Base-by-base conservation (phyloP, 2,113 vertebrate genomes). In the Isurus oxyrinchus region DNA sequence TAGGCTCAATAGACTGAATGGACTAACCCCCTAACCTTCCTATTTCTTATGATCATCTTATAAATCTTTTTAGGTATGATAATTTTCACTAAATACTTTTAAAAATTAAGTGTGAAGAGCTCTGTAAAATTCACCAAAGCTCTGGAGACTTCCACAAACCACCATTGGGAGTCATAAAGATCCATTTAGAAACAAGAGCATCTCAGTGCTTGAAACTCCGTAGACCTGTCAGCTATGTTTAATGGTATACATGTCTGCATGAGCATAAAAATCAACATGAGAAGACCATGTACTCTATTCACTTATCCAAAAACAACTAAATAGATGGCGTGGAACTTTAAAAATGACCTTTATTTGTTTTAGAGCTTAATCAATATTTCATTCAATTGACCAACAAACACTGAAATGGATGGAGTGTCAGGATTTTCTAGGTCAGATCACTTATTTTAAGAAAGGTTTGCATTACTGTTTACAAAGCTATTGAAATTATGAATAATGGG, bases 261-360 rank as follows among this genome's bases (percentile, higher is more conserved):
- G 21, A 84, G 86, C 53, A 55, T 86, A 87, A 87, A 27, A 55
- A 88, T 23, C 21, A 55, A 25, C 86, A 88, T 55, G 53, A 88
- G 49, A 88, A 88, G 86, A 88, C 40, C 25, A 7, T 88, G 44
- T 44, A 5, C n/a, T 44, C 81, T 25, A 88, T 55, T 87, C 53
- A 84, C n/a, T 84, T 84, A 16, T 19, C 79, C 79, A 16, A 49
- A 44, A 53, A 19, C 2, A 55, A 44, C 23, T 55, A 88, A 88
- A 88, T 53, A 55, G 86, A 53, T 55, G 81, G 49, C 55, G 7
- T 88, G 44, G 49, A 88, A 88, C 23, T 11, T 88, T 44, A 23
- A 88, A 88, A 88, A 55, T 88, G 86, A 88, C 49, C 86, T 88
- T 88, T 88, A 55, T 88, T 88, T 31, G 21, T 88, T 88, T 88